A percentile compares a stretch with the other conserved stretches of the same genome.
Evolutionary conservation across 1,140 invertebrate species (phyloP).

Genomic region (Amphibalanus amphitrite): DNA sequence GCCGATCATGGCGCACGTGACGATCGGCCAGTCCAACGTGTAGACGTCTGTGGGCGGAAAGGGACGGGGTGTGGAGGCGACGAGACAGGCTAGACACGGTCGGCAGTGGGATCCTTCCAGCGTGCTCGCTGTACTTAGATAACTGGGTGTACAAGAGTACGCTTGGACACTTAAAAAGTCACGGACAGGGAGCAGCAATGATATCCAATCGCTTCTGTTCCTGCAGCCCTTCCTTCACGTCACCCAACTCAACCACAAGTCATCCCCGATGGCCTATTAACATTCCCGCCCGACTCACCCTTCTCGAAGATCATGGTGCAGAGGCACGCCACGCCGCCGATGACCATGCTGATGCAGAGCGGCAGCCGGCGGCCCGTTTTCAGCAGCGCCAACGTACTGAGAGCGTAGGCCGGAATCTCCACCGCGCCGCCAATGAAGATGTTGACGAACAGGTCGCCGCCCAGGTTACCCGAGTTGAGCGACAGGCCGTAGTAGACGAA

Average conservation of each 20-base stretch:
- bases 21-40: constrained; percentile 17
- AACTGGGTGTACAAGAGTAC: no score
- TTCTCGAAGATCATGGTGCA: constrained; percentile 18
- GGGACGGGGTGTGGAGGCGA: no score
- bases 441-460: constrained; percentile 53
- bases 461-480: constrained; percentile 54
- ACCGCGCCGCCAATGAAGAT: constrained; percentile 55
- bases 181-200: no score
- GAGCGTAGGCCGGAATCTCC: constrained; percentile 50
- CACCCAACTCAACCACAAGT: no score
- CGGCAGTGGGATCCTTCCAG: no score
- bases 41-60: not conserved
- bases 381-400: constrained; percentile 51
- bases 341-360: constrained; percentile 47
- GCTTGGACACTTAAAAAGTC: no score
- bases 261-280: no score
- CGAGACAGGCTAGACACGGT: no score
- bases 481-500: constrained; percentile 64
- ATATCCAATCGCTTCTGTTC: no score
- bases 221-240: no score
- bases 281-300: constrained; percentile 8
- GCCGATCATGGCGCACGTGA: constrained; percentile 49
- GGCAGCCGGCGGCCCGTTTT: constrained; percentile 49
- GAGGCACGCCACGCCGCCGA: constrained; percentile 42
- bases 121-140: no score